These are phyloP conservation scores for Bergia sp. DNA, from an alignment of 92 coral and sea anemone genomes.

Conservation along the genomic window DNA sequence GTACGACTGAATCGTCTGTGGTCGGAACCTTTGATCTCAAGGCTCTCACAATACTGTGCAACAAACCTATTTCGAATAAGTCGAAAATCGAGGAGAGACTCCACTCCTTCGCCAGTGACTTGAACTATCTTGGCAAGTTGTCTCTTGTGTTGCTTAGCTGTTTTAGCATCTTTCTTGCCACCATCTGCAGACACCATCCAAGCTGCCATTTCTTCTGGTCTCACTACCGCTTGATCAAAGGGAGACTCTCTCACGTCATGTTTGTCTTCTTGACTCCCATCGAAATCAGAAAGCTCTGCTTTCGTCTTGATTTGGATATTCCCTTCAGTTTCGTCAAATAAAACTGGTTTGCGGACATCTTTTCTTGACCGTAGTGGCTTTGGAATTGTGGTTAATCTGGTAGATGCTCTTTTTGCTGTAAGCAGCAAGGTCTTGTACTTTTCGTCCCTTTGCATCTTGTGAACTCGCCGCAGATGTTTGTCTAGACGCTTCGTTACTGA, in stretches of 20 bases:
- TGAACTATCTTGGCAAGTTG: constrained; percentile 12
- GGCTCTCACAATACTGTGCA: background rate
- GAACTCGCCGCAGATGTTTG: constrained; percentile 45
- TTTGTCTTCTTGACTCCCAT: background rate
- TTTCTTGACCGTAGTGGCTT: background rate
- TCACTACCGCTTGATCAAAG: too few relatives aligned
- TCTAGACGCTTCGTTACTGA: constrained; percentile 42
- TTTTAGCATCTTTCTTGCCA: constrained; percentile 18
- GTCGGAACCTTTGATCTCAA: background rate
- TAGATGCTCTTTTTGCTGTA: background rate
- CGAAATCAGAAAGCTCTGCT: background rate
- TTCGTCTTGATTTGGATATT: too few relatives aligned
- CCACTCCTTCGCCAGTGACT: background rate
- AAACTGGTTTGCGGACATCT: too few relatives aligned
- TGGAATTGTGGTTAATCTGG: background rate
- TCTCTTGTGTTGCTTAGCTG: constrained; percentile 37
- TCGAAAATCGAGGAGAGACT: constrained; percentile 18
- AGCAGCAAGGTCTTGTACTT: background rate
- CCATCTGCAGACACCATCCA: constrained; percentile 42
- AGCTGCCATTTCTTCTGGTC: background rate
- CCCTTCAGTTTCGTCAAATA: too few relatives aligned
- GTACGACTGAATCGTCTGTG: background rate
- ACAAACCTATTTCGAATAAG: constrained; percentile 11
- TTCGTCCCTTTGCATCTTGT: constrained; percentile 21
- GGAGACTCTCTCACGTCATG: too few relatives aligned